Evolutionary conservation across 2,797 vertebrate genomes (phyloP), one percentile per base, ranked within the genome.

Genomic region (Jordanella pulchra): DNA sequence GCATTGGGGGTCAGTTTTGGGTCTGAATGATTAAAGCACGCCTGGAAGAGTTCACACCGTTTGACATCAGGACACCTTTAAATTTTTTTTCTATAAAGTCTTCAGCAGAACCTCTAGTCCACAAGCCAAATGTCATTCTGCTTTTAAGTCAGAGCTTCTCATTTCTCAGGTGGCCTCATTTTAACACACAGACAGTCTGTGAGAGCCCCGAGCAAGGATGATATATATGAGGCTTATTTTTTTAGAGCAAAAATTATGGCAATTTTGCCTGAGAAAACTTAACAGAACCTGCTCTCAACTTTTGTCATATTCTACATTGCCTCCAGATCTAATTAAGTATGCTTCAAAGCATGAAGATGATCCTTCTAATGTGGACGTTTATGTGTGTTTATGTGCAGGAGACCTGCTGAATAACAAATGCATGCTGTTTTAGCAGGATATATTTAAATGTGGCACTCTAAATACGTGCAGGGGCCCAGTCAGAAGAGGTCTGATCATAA

Each of bases 251-350:
- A 93, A 85, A 90, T 84, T 89, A 86, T 71, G 80, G 81, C 83
- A 83, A 87, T 88, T n/a, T 75, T 82, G 73, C 76, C 85, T 39
- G 86, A 58, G 77, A 85, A 89, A 92, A 63, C 35, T 15, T 92
- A 85, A 90, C 88, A 90, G 78, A 81, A 79, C 80, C 76, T 73
- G 45, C 73, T 87, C 89, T 87, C 89, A 91, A 86, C 91, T 83
- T 75, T 81, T 54, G 75, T 87, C 56, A 72, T 81, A 73, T 79
- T 45, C 11, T 55, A 70, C 82, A 79, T 84, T 86, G 83, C 89
- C 71, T 87, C 67, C 53, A 71, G 75, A 75, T 72, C 75, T 79
- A 79, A 86, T 76, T 79, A 71, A 68, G 55, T 27, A 58, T 75
- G 63, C 72, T 74, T 75, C 74, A 67, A 18, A 83, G 65, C 75